Evolutionary conservation across 2,888 invertebrate species (phyloP), one percentile per base, ranked within the genome.

Genomic region (Melanchra persicariae): DNA sequence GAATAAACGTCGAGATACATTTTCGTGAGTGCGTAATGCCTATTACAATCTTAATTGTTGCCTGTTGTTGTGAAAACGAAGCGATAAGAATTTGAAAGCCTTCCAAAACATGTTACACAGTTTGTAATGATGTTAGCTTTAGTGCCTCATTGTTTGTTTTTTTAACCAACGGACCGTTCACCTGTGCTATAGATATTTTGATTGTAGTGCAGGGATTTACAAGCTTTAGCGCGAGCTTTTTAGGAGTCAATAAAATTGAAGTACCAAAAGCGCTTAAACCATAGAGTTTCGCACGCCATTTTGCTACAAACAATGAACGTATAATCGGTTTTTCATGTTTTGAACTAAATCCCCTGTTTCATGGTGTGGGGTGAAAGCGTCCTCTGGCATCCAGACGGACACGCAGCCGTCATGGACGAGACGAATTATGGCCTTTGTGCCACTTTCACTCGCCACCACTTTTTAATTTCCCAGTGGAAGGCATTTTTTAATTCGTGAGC

Each of bases 391-490:
- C 86, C 91, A 90, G 91, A 90, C 91, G 86, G 79, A 89, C 87
- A 91, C 88, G 88, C 90, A 86, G 85, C 89, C 88, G 93, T 93
- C 93, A 92, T 87, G 87, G 88, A 81, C 89, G 91, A 90, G 92
- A 94, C 94, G 94, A 95, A 91, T 95, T 95, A 95, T 94, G 90
- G 93, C 92, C 91, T 92, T 93, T 93, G 91, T 92, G 93, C 90
- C 93, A 95, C 93, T 95, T 93, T 93, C 93, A 91, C 92, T 91
- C 89, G 87, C 88, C 83, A 87, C 88, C 90, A 91, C 90, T 93
- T 94, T 94, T 94, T 94, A 94, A 95, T 93, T 94, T 93, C 92
- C 92, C 92, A 87, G 88, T 87, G 89, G 90, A 90, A 88, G 91
- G 90, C 88, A 92, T 94, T 95, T 94, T 95, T 94, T 93, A 94